Evolutionary conservation across 2,113 vertebrate species (phyloP).

Genomic region (Gavialis gangeticus): DNA sequence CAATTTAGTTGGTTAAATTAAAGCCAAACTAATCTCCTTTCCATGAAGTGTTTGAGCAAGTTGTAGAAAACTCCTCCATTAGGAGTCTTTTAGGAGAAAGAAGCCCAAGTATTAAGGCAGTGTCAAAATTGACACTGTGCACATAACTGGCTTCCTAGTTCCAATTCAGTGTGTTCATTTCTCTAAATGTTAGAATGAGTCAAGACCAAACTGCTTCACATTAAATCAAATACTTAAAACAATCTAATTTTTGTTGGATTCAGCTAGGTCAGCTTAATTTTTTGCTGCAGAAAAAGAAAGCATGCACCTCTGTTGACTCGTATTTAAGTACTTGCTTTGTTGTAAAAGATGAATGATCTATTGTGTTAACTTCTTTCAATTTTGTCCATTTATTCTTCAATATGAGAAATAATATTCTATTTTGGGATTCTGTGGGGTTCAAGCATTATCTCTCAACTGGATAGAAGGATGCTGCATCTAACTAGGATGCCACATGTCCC

Average conservation of each 20-base stretch:
- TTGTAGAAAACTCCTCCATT: slow-evolving; percentile 65
- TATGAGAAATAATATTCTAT: background rate
- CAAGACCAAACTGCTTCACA: slow-evolving; percentile 22
- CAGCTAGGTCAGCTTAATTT: slow-evolving; percentile 8
- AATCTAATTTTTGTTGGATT: slow-evolving; percentile 26
- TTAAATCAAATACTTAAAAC: slow-evolving; percentile 31
- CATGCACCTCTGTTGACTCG: too few relatives aligned
- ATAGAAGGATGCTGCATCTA: slow-evolving; percentile 42
- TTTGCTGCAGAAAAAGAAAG: slow-evolving; percentile 22
- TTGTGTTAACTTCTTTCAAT: slow-evolving; percentile 15
- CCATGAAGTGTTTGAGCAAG: slow-evolving; percentile 71
- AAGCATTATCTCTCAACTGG: background rate
- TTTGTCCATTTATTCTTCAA: background rate
- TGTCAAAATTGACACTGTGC: background rate
- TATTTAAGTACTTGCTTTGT: too few relatives aligned
- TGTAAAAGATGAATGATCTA: slow-evolving; percentile 29
- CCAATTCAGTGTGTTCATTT: slow-evolving; percentile 22
- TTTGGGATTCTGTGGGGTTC: background rate
- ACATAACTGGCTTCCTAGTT: slow-evolving; percentile 5
- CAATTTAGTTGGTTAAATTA: slow-evolving; percentile 74
- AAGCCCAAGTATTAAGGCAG: background rate
- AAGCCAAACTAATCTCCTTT: slow-evolving; percentile 75
- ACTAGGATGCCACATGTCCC: background rate
- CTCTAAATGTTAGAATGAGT: slow-evolving; percentile 1
- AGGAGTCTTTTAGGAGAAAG: slow-evolving; percentile 51